phyloP scores from a whole-genome alignment of 2,113 vertebrate species.

The Centropus bengalensis region DNA sequence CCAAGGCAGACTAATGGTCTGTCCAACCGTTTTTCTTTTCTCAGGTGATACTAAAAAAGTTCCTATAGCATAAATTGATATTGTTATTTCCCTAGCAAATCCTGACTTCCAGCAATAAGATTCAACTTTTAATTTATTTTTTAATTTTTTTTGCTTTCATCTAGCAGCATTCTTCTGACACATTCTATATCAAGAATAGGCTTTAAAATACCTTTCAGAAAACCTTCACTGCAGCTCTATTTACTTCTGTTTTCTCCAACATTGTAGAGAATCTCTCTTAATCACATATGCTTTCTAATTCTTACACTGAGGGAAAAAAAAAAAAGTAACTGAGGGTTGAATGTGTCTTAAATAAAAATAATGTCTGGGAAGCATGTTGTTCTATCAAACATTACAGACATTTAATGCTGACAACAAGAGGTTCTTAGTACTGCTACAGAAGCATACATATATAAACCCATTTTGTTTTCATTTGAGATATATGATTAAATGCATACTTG shows the following conservation, averaged over 20 bases:
- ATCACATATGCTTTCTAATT: neutral
- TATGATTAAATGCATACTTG: neutral
- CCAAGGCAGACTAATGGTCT: neutral
- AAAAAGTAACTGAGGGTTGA: neutral
- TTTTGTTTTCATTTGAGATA: conserved; percentile 10
- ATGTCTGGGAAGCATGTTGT: neutral
- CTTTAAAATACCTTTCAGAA: neutral
- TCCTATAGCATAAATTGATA: neutral
- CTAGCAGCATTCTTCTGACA: neutral
- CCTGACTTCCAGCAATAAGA: neutral
- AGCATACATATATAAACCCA: neutral
- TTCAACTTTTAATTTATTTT: neutral
- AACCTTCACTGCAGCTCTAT: neutral
- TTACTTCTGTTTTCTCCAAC: neutral
- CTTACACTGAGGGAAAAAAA: neutral
- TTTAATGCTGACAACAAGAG: neutral
- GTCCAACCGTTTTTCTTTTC: neutral
- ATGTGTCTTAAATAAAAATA: neutral
- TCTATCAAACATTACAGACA: neutral
- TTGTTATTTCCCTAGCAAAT: neutral
- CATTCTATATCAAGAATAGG: neutral
- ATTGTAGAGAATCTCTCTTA: neutral
- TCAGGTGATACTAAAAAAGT: neutral
- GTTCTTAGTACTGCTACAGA: neutral
- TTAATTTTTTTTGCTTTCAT: neutral